Evolutionary conservation across 2,797 vertebrate genomes (phyloP).

Genomic region (Artibeus lituratus): DNA sequence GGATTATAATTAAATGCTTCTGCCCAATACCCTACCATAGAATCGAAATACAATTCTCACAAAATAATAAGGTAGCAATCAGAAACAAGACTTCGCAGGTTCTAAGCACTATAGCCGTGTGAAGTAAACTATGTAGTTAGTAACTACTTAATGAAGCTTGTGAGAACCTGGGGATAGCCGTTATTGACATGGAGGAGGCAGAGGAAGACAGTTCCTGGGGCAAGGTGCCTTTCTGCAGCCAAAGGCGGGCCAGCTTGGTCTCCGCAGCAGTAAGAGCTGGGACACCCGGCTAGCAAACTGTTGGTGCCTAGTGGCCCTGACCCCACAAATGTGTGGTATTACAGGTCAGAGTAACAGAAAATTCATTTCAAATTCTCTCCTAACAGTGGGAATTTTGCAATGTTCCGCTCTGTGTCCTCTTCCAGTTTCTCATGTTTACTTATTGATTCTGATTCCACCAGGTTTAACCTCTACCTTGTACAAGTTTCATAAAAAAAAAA

Average conservation of each 20-base stretch:
- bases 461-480: background rate
- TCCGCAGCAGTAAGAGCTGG: background rate
- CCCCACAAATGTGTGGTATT: background rate
- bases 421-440: background rate
- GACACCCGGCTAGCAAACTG: background rate
- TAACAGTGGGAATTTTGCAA: conserved; percentile 7
- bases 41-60: background rate
- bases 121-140: background rate
- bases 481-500: background rate
- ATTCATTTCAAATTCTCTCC: background rate
- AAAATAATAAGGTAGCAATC: background rate
- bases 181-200: background rate
- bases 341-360: conserved; percentile 12
- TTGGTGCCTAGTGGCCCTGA: background rate
- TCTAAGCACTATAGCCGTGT: background rate
- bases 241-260: background rate
- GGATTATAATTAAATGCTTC: background rate
- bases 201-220: background rate
- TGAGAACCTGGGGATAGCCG: background rate
- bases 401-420: background rate
- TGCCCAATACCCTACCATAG: background rate
- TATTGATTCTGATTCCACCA: background rate
- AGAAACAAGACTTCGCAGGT: background rate
- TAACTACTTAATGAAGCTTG: conserved; percentile 46
- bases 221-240: background rate